A percentile compares a stretch with the other conserved stretches of the same genome.
Evolutionary conservation across 1,140 invertebrate species (phyloP).

Genomic region (Drosophila oshimai): DNA sequence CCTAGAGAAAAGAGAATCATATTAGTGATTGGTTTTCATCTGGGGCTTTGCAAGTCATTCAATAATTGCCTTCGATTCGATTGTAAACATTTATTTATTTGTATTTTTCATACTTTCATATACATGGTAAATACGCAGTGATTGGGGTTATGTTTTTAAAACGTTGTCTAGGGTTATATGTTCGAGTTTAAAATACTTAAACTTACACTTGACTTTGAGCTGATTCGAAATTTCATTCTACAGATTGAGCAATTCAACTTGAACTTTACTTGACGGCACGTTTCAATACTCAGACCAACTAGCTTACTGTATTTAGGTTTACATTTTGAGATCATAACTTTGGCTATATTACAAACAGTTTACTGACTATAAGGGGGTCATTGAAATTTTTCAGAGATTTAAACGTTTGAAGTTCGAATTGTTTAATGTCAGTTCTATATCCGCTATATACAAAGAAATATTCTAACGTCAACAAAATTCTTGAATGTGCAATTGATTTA

Average conservation of each 20-base stretch:
- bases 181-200: conserved; percentile 35
- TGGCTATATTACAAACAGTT: conserved; percentile 62
- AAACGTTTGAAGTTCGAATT: too few relatives aligned
- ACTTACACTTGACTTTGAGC: conserved; percentile 34
- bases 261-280: conserved; percentile 14
- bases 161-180: conserved; percentile 16
- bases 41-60: neutral
- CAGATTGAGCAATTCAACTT: conserved; percentile 39
- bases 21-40: conserved; percentile 12
- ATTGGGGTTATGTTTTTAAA: conserved; percentile 23
- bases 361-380: neutral
- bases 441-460: neutral
- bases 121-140: conserved; percentile 31
- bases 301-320: conserved; percentile 25
- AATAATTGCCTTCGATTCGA: conserved; percentile 15
- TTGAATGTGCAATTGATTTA: too few relatives aligned
- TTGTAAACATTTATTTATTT: conserved; percentile 72
- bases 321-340: conserved; percentile 59
- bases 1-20: conserved; percentile 53
- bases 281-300: conserved; percentile 29
- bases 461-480: too few relatives aligned
- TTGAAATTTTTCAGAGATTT: neutral
- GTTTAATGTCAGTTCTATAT: neutral
- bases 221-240: conserved; percentile 30
- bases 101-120: conserved; percentile 26